Conservation (phyloP, 2,888 invertebrate genomes). For the Lycia hirtaria region DNA sequence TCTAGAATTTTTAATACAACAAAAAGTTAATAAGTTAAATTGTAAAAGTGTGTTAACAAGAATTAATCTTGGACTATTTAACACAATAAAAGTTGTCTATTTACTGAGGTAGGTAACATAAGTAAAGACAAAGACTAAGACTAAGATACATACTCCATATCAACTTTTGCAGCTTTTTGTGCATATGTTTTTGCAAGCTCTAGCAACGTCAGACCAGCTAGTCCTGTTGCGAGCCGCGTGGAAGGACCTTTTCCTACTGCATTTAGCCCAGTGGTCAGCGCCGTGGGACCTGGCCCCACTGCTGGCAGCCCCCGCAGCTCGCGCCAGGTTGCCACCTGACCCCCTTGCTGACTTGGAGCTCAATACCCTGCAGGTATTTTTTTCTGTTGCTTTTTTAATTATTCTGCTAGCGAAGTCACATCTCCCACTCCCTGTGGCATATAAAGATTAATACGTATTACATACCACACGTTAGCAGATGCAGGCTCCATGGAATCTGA, state of each 20-base stretch:
- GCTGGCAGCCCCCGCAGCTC: slow-evolving; percentile 91
- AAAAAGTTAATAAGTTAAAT: too few species aligned
- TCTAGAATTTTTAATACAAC: too few species aligned
- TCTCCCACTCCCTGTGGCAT: too few species aligned
- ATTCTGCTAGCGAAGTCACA: too few species aligned
- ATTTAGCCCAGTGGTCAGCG: slow-evolving; percentile 96
- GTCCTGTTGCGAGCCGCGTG: slow-evolving; percentile 94
- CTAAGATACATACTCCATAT: slow-evolving; percentile 60
- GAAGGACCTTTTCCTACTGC: slow-evolving; percentile 96
- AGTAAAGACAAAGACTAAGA: neutral
- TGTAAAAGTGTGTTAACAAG: too few species aligned
- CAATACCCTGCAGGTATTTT: slow-evolving; percentile 93
- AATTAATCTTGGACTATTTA: too few species aligned
- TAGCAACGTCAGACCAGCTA: slow-evolving; percentile 94
- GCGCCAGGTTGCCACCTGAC: slow-evolving; percentile 90
- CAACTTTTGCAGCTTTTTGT: slow-evolving; percentile 49
- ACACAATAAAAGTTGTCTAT: too few species aligned
- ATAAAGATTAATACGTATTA: too few species aligned
- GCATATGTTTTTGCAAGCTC: slow-evolving; percentile 69
- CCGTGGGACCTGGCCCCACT: slow-evolving; percentile 94
- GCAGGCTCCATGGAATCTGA: too few species aligned
- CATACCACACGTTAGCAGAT: too few species aligned
- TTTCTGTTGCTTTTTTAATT: too few species aligned
- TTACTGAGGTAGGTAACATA: too few species aligned
- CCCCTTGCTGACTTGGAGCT: slow-evolving; percentile 91